Percentiles rank a stretch among this genome's conserved stretches.
Conservation (phyloP, 1,140 invertebrate species). For the Batillaria attramentaria region DNA sequence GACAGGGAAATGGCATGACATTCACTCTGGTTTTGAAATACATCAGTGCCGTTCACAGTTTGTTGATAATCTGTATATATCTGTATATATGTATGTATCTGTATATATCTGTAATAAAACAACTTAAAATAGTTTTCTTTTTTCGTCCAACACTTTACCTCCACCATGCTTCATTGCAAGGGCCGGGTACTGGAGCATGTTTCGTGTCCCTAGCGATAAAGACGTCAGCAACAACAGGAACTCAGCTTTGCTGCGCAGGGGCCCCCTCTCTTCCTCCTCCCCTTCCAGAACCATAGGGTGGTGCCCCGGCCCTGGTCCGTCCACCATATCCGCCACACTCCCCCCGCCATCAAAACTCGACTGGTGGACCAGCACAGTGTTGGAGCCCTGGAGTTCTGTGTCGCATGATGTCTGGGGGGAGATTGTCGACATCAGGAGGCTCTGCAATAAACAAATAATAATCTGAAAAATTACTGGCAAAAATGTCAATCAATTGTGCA, state of each 20-base stretch:
- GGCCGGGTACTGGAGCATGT: slow-evolving; percentile 28
- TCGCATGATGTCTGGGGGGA: not conserved
- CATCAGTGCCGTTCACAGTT: no score
- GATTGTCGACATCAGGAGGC: not conserved
- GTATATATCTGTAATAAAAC: no score
- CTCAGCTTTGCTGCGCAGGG: slow-evolving; percentile 17
- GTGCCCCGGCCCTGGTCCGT: not conserved
- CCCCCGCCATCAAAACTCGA: not conserved
- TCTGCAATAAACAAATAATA: no score
- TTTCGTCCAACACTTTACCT: no score
- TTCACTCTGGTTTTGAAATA: no score
- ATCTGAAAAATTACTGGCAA: not conserved
- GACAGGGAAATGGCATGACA: no score
- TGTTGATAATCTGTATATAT: no score
- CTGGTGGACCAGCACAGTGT: slow-evolving; percentile 6
- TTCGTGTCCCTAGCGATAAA: slow-evolving; percentile 28
- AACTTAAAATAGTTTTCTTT: no score
- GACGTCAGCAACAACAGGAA: slow-evolving; percentile 19
- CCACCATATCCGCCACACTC: not conserved
- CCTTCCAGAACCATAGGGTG: slow-evolving; percentile 27
- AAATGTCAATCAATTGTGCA: not conserved
- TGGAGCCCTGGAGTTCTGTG: slow-evolving; percentile 9
- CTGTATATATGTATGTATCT: no score
- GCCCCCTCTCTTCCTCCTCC: slow-evolving; percentile 28
- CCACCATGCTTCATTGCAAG: slow-evolving; percentile 39